Evolutionary conservation across 2,113 vertebrate species (phyloP).

Genomic region (Neofelis nebulosa): DNA sequence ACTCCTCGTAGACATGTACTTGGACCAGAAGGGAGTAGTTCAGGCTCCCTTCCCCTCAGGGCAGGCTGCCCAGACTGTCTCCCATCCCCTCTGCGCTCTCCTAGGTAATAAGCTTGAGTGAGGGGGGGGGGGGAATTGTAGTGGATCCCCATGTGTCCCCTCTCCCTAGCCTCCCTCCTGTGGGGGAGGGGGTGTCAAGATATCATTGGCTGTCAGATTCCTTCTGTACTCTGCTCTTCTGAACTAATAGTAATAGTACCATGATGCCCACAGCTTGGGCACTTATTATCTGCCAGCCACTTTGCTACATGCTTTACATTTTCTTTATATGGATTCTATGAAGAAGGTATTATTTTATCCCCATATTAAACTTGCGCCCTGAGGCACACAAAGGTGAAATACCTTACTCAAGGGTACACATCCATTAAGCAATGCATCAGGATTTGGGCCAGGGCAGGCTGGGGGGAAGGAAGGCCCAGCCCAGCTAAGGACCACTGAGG

Average conservation of each 20-base stretch:
- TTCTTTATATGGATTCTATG: not conserved
- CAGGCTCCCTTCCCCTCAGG: slow-evolving; percentile 67
- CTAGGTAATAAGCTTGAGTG: slow-evolving; percentile 15
- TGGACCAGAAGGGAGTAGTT: not conserved
- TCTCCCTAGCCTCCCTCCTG: not conserved
- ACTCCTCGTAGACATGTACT: not conserved
- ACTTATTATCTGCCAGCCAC: not conserved
- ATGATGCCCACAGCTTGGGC: not conserved
- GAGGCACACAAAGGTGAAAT: not conserved
- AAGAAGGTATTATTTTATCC: not conserved
- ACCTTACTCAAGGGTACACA: not conserved
- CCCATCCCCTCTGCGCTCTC: not conserved
- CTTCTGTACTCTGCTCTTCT: not conserved
- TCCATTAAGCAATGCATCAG: not conserved
- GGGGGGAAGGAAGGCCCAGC: not conserved
- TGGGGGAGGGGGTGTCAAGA: slow-evolving; percentile 86
- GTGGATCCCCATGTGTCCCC: not conserved
- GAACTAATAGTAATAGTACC: slow-evolving; percentile 12
- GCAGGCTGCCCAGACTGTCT: slow-evolving; percentile 3
- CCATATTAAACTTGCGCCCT: slow-evolving; percentile 6
- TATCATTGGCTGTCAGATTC: not conserved
- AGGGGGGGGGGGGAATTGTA: not conserved
- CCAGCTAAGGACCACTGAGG: not conserved
- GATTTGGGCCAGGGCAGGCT: not conserved
- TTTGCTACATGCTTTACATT: not conserved